Conservation (phyloP, 2,888 invertebrate species). For the Pediacus dermestoides region DNA sequence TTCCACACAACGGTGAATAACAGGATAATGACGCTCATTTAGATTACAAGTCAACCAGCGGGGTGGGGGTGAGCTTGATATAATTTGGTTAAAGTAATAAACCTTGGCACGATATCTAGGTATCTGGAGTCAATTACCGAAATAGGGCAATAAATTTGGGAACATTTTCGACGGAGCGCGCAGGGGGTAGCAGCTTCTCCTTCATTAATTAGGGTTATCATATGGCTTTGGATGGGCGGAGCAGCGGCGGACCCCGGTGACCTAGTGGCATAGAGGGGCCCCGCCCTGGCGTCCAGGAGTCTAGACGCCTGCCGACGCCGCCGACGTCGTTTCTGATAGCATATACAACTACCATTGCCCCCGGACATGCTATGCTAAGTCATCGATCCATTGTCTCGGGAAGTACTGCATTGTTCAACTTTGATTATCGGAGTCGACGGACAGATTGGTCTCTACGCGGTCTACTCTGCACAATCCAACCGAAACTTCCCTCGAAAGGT, state of each 20-base stretch:
- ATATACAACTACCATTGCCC: conserved; percentile 31
- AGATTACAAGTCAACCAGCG: too few species aligned
- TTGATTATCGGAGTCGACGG: conserved; percentile 19
- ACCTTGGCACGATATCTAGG: too few species aligned
- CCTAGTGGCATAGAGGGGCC: conserved; percentile 40
- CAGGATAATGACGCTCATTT: too few species aligned
- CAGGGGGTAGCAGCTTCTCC: too few species aligned
- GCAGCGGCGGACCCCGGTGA: conserved; percentile 24
- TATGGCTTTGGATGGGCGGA: conserved; percentile 4
- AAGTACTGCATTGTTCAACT: conserved; percentile 22
- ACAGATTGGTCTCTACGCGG: too few species aligned
- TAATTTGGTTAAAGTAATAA: too few species aligned
- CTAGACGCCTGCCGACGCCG: conserved; percentile 44
- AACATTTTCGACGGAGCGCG: neutral
- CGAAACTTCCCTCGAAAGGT: too few species aligned
- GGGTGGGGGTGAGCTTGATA: too few species aligned
- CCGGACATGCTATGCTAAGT: conserved; percentile 34
- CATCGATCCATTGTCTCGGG: conserved; percentile 9
- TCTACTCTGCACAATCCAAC: too few species aligned
- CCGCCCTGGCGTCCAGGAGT: conserved; percentile 46
- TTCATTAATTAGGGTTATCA: conserved; percentile 6
- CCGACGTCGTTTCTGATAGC: conserved; percentile 36
- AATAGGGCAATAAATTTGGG: conserved; percentile 3
- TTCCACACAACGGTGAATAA: too few species aligned
- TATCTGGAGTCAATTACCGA: neutral